Evolutionary conservation across 2,888 invertebrate species (phyloP).

Genomic region (Empis livida): DNA sequence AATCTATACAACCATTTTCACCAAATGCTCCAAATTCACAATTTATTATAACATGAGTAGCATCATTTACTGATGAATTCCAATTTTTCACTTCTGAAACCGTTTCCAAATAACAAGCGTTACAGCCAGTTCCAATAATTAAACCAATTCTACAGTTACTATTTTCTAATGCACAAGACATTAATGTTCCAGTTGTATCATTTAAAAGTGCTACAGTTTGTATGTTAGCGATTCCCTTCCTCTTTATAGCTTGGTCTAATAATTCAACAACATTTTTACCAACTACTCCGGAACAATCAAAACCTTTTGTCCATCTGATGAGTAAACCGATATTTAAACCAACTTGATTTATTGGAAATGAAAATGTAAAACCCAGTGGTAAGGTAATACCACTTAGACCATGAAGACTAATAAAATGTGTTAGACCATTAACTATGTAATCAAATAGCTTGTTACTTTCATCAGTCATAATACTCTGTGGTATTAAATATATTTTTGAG

Average conservation of each 20-base stretch:
- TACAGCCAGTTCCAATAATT: conserved; percentile 75
- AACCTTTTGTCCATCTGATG: conserved; percentile 92
- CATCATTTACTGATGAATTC: conserved; percentile 30
- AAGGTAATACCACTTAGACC: conserved; percentile 58
- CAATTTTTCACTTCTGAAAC: conserved; percentile 29
- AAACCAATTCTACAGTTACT: conserved; percentile 61
- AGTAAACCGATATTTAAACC: conserved; percentile 76
- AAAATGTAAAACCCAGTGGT: conserved; percentile 92
- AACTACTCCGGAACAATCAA: conserved; percentile 79
- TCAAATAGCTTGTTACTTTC: conserved; percentile 79
- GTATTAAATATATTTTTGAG: conserved; percentile 91
- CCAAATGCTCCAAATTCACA: conserved; percentile 98
- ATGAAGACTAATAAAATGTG: conserved; percentile 74
- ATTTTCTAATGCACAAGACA: conserved; percentile 83
- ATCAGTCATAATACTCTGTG: conserved; percentile 85
- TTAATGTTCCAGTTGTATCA: conserved; percentile 85
- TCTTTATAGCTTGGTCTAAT: conserved; percentile 70
- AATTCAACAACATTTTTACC: conserved; percentile 79
- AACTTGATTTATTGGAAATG: conserved; percentile 78
- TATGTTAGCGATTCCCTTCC: conserved; percentile 69
- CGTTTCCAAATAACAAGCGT: conserved; percentile 88
- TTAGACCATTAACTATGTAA: conserved; percentile 87
- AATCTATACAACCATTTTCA: conserved; percentile 74
- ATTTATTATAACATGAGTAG: conserved; percentile 71
- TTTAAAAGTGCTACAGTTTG: conserved; percentile 84